Evolutionary conservation across 2,888 invertebrate species (phyloP), one percentile per base, ranked within the genome.

Genomic region (Plagiodera versicolora): DNA sequence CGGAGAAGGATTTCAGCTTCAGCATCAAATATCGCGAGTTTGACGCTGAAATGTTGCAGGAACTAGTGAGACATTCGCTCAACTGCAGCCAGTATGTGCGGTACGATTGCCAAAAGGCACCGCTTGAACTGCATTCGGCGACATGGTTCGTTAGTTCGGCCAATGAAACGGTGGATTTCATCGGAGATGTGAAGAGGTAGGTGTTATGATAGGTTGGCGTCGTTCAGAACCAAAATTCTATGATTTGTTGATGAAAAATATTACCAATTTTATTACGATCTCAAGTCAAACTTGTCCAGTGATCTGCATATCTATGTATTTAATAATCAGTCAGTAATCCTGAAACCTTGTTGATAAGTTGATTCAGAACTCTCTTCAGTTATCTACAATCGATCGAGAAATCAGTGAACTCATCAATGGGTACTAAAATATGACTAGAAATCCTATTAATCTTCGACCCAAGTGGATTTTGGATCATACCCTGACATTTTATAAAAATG

Each of bases 51-150:
- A 95, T 95, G 95, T 82, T 95, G 11, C 93, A 94, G 76, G 94
- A 94, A 72, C 81, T 95, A 61, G 92, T 95, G 59, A 92, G 92
- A 0, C 94, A 95, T 78, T 94, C 94, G 0, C 82, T 94, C 50
- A 92, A 91, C 77, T 95, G 95, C 73, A 90, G 91, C 59, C 95
- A 95, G 76, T 89, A 92, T 73, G 90, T 95, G 60, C 92, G 91
- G 74, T 95, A 94, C 73, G 94, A 95, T 72, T 95, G 95, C 73
- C 91, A 91, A 74, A 90, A 91, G 81, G 94, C 94, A 1, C 94
- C 94, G 1, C 78, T 95, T 64, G 93, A 93, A 64, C 79, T 94
- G 9, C 93, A 94, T 73, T 92, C 93, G 61, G 89, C 92, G 1
- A 93, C 94, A 0, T 94, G 94, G 94, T 94, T 95, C 75, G 86